Evolutionary conservation across 2,113 vertebrate species (phyloP).

Genomic region (Tiliqua scincoides): DNA sequence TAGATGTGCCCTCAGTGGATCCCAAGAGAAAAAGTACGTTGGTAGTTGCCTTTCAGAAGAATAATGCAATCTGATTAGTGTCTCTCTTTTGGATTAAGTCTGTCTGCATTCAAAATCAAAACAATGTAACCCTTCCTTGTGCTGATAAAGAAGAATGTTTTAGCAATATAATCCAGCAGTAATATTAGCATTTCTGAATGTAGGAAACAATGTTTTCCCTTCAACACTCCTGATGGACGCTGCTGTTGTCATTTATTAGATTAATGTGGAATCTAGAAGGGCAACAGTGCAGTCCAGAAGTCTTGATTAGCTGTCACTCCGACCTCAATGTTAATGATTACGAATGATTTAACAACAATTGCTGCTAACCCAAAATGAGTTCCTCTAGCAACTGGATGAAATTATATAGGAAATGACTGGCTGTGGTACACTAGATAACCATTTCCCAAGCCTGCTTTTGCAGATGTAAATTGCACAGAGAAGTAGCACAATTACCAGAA

Average conservation of each 20-base stretch:
- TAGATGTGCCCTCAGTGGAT: background rate
- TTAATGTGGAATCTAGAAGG: constrained; percentile 58
- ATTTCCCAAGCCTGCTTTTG: constrained; percentile 45
- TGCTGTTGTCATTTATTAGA: constrained; percentile 52
- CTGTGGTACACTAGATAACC: constrained; percentile 61
- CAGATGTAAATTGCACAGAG: constrained; percentile 60
- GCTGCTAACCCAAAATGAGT: constrained; percentile 63
- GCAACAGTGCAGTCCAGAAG: constrained; percentile 56
- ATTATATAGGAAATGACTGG: constrained; percentile 70
- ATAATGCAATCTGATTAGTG: constrained; percentile 10
- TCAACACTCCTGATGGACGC: constrained; percentile 8
- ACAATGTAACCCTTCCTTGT: constrained; percentile 24
- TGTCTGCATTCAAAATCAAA: constrained; percentile 10
- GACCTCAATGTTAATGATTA: constrained; percentile 60
- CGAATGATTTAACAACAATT: constrained; percentile 74
- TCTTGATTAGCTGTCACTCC: constrained; percentile 72
- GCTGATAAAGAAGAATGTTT: constrained; percentile 28
- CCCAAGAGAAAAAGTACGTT: background rate
- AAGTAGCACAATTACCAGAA: constrained; percentile 59
- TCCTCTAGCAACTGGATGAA: constrained; percentile 69
- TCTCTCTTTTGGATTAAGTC: constrained; percentile 3
- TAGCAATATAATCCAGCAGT: constrained; percentile 43
- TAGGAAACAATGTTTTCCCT: background rate
- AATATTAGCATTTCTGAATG: constrained; percentile 44
- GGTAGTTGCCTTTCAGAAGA: background rate